Base-by-base conservation (phyloP, 2,113 vertebrate genomes). In the Paedocypris sp. region DNA sequence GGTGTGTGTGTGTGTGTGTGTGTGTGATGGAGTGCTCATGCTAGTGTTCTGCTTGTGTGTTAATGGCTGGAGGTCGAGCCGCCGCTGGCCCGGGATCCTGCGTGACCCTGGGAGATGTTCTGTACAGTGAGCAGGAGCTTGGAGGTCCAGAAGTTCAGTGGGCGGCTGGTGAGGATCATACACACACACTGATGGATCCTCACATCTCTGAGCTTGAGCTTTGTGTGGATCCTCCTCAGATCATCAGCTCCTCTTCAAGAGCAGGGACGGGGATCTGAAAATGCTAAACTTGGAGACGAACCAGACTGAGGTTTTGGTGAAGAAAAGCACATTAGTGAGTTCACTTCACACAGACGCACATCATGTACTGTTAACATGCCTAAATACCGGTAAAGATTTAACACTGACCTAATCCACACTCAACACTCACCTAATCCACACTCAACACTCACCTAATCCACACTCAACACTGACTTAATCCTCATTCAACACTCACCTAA, bases 51-150 rank as follows among this genome's bases (percentile, higher is more conserved):
- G 31, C 60, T 2, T 36, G 9, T 19, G 11, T 52, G 42, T 66
- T 63, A 9, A 0, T 68, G 8, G 60, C 73, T 76, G 56, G 36
- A 97, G 93, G 91, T 81, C 85, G 91, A 59, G 73, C 83, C 0
- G 75, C 79, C 36, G 90, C 89, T 77, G 77, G 72, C 1, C 81
- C 80, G 42, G 87, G 88, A 75, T 87, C 86, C 7, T 83, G 82
- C 43, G 51, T 95, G 76, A 90, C 89, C 1, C 70, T 97, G 78
- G 92, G 95, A 62, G 91, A 96, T 67, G 88, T 97, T 43, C 93
- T 94, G 63, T 83, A 85, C 39, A 87, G 83, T 77, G 78, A 87
- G 2, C 91, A 94, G 45, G 33, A 86, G 16, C 72, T 90, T 70
- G 88, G 92, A 20, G 87, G 92, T 73, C 90, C 89, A 12, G 87